Percentiles rank a stretch among this genome's conserved stretches.
Conservation (phyloP, 1,140 invertebrate species). For the Samia ricini region DNA sequence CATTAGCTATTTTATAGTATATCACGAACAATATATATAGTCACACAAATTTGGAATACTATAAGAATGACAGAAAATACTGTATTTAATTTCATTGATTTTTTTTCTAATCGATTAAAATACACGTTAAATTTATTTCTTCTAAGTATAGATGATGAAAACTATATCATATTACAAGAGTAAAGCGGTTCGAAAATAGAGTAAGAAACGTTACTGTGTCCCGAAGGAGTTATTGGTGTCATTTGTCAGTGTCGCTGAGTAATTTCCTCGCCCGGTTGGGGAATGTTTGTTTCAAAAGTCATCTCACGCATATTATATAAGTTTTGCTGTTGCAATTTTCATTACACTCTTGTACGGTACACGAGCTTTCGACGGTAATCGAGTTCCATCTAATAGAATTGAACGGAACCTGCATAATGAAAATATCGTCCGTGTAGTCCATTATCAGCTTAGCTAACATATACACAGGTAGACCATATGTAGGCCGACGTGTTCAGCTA, state of each 20-base stretch:
- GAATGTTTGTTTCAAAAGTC: conserved; percentile 63
- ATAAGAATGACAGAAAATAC: no score
- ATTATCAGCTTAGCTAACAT: conserved; percentile 7
- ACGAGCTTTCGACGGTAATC: background rate
- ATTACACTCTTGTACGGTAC: background rate
- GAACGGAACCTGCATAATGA: background rate
- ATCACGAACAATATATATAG: no score
- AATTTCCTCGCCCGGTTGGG: conserved; percentile 53
- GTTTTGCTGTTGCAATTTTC: conserved; percentile 22
- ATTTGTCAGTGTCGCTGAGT: conserved; percentile 67
- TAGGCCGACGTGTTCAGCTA: conserved; percentile 1
- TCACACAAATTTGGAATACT: no score
- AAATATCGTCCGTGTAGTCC: background rate
- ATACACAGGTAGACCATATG: conserved; percentile 21
- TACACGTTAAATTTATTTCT: no score
- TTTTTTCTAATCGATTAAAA: no score
- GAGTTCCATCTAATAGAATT: background rate
- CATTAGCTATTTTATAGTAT: no score
- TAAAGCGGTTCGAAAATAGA: conserved; percentile 25
- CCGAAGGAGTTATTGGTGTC: conserved; percentile 59
- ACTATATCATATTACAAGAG: background rate
- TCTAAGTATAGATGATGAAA: background rate
- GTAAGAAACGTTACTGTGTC: conserved; percentile 27
- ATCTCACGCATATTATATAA: conserved; percentile 47
- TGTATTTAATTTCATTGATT: no score